phyloP scores from a whole-genome alignment of 2,797 vertebrate genomes.

The Prunella strophiata region DNA sequence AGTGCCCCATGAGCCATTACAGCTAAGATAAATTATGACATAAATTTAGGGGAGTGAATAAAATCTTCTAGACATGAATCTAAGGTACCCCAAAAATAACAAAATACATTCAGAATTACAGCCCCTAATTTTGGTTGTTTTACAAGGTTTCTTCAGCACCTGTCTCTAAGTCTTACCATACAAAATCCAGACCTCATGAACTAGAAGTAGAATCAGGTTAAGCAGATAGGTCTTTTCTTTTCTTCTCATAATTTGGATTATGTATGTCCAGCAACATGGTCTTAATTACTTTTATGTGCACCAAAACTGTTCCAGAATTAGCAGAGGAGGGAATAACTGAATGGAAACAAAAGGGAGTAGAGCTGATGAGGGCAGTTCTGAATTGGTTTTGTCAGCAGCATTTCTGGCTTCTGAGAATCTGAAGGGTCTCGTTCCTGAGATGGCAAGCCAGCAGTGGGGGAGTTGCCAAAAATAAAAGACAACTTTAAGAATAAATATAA shows the following conservation, averaged over 20 bases:
- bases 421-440: constrained; percentile 51
- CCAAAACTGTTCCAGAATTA: not conserved
- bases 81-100: not conserved
- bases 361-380: not conserved
- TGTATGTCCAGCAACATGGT: not conserved
- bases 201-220: not conserved
- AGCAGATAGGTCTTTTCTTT: not conserved
- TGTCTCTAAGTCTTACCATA: not conserved
- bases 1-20: not conserved
- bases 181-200: not conserved
- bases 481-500: constrained; percentile 58
- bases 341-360: not conserved
- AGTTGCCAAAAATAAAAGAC: constrained; percentile 61
- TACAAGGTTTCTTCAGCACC: not conserved
- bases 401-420: constrained; percentile 47
- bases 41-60: not conserved
- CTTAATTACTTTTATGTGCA: not conserved
- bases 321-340: not conserved
- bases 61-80: not conserved
- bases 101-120: not conserved
- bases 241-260: not conserved
- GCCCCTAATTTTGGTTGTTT: not conserved
- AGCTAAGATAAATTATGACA: not conserved
- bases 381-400: not conserved
- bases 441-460: constrained; percentile 36